Evolutionary conservation across 2,888 invertebrate species (phyloP), one percentile per base, ranked within the genome.

Genomic region (Chrysolina oricalcia): DNA sequence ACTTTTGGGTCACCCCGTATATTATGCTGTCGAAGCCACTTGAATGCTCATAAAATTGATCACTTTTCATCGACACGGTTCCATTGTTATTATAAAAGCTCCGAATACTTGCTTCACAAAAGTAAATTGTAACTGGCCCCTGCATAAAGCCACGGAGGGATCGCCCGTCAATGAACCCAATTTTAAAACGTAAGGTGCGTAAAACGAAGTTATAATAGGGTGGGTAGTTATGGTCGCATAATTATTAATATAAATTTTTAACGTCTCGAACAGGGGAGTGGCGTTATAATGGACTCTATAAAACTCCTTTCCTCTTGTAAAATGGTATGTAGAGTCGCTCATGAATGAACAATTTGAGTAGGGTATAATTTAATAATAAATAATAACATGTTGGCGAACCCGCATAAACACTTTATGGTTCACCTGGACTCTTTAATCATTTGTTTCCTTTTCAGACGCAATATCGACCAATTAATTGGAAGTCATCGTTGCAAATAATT

Each of bases 351-450:
- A 83, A 82, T 83, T 81, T 78, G 80, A 82, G 78, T 80, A 81
- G 81, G 83, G 76, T 81, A 84, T 83, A 84, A 84, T 84, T 85
- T 84, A 83, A 83, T 84, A 85, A 83, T 82, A 76, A 83, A 79
- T 83, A 83, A 84, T 85, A 83, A 84, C 76, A 82, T 76, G 83
- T 85, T 83, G 74, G 73, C 73, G 76, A 79, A 80, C 84, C 85
- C 85, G 85, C 85, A 85, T 81, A 83, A 84, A 69, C 82, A 83
- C 83, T 81, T 81, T 81, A 73, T 76, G 74, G 75, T 81, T 81
- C 84, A 85, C 84, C 84, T 84, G 85, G 83, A 81, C 80, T 76
- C 80, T 81, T 80, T 83, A 67, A 71, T 75, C 69, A 73, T 73
- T 75, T 62, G 65, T 63, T 76, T 76, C 76, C 73, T 76, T 67